Evolutionary conservation across 1,140 invertebrate genomes (phyloP).

Genomic region (Drosophila sp.): DNA sequence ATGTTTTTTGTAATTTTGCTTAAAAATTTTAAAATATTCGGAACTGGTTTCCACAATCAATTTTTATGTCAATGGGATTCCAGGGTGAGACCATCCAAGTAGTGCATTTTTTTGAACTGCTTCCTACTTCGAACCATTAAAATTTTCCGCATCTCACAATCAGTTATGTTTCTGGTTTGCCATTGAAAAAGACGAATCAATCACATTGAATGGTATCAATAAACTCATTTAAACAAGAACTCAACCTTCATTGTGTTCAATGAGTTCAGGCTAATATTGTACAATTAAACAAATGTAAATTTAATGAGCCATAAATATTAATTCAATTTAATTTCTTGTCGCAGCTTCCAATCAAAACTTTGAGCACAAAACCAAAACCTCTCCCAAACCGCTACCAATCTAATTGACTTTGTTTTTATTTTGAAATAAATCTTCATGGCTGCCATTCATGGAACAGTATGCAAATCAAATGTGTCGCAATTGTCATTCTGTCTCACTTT

Average conservation of each 20-base stretch:
- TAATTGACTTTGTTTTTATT: conserved; percentile 55
- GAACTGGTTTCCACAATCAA: not conserved
- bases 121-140: not conserved
- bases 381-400: conserved; percentile 33
- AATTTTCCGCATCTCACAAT: not conserved
- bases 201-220: conserved; percentile 15
- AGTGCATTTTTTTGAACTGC: not conserved
- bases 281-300: conserved; percentile 53
- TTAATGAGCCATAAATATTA: conserved; percentile 53
- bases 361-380: not conserved
- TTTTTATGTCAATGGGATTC: not conserved
- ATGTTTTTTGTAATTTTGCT: not conserved
- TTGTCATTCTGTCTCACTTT: conserved; percentile 53
- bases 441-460: conserved; percentile 48
- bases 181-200: conserved; percentile 18
- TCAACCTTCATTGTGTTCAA: conserved; percentile 16
- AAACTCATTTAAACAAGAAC: conserved; percentile 10
- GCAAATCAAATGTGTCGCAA: conserved; percentile 68
- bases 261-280: conserved; percentile 46
- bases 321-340: conserved; percentile 1
- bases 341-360: not conserved
- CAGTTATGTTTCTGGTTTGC: not conserved
- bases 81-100: not conserved
- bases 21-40: not conserved
- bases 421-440: conserved; percentile 4